Percentiles rank a stretch among this genome's conserved stretches.
phyloP scores from a whole-genome alignment of 2,113 vertebrate species.

The Cyprinodon variegatus region DNA sequence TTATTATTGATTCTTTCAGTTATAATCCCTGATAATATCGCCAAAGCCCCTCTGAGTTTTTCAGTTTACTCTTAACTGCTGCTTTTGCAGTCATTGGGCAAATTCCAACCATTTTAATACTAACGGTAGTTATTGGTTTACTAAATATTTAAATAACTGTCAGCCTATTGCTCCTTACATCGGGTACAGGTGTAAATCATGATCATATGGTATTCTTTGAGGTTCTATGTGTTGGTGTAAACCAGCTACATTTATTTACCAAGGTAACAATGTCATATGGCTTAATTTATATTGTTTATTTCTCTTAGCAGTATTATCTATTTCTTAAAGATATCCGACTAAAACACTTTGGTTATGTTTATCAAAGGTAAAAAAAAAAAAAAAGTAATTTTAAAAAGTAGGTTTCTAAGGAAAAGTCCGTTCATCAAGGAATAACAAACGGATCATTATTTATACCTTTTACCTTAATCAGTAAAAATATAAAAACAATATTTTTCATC shows the following conservation, averaged over 20 bases:
- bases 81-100: not conserved
- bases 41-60: slow-evolving; percentile 19
- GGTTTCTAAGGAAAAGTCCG: too few relatives aligned
- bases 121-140: slow-evolving; percentile 1
- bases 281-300: too few relatives aligned
- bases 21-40: slow-evolving; percentile 16
- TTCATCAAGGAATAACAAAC: too few relatives aligned
- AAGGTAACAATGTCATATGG: not conserved
- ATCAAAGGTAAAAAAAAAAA: too few relatives aligned
- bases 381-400: too few relatives aligned
- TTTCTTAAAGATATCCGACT: too few relatives aligned
- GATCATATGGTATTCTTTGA: not conserved
- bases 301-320: too few relatives aligned
- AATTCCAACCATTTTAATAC: slow-evolving; percentile 17
- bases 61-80: slow-evolving; percentile 16
- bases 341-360: too few relatives aligned
- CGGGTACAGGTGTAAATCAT: slow-evolving; percentile 2
- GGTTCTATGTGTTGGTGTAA: not conserved
- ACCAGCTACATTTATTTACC: not conserved
- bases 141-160: slow-evolving; percentile 4
- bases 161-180: slow-evolving; percentile 4
- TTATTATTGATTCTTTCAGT: slow-evolving; percentile 39
- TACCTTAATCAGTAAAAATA: too few relatives aligned
- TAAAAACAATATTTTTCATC: too few relatives aligned
- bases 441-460: too few relatives aligned